Evolutionary conservation across 2,113 vertebrate genomes (phyloP).

Genomic region (Nyctibius bracteatus): DNA sequence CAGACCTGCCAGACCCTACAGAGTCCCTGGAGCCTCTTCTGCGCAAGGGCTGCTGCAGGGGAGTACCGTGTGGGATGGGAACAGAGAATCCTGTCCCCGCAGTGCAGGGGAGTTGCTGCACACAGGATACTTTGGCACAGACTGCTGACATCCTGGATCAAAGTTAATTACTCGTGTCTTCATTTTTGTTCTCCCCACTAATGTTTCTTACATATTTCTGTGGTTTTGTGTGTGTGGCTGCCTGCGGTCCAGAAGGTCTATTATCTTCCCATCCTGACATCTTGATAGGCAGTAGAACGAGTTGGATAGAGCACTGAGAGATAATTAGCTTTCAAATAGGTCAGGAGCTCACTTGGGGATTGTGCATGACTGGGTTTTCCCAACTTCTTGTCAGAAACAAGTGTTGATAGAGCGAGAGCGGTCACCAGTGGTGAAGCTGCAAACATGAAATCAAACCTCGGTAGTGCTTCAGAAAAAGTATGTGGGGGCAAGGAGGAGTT

Average conservation of each 20-base stretch:
- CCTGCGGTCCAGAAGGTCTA: neutral
- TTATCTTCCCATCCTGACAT: neutral
- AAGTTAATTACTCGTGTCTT: neutral
- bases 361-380: constrained; percentile 14
- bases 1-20: neutral
- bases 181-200: constrained; percentile 16
- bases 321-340: constrained; percentile 23
- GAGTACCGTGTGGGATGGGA: neutral
- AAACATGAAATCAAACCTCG: neutral
- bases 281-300: neutral
- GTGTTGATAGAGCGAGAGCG: neutral
- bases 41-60: neutral
- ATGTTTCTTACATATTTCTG: neutral
- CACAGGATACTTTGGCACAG: neutral
- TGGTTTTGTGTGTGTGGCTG: neutral
- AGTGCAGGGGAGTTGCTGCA: neutral
- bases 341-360: neutral
- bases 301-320: neutral
- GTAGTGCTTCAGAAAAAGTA: neutral
- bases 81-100: neutral
- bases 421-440: neutral
- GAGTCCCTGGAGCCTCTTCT: neutral
- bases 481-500: neutral
- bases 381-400: constrained; percentile 9
- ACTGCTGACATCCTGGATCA: neutral